Evolutionary conservation across 2,888 invertebrate species (phyloP), one percentile per base, ranked within the genome.

Genomic region (Sepioteuthis lessoniana): DNA sequence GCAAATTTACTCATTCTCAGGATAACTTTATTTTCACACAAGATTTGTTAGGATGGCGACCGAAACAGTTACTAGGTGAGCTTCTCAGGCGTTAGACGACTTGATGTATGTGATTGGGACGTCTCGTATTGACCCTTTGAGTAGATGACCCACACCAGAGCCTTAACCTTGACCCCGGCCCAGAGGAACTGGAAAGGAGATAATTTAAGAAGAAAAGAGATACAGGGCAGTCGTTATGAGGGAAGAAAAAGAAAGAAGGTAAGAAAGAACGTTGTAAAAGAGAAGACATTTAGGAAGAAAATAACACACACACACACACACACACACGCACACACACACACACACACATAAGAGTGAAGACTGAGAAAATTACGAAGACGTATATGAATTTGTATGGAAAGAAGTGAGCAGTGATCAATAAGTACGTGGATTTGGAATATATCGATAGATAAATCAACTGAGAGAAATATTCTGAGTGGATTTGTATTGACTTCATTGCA

Each of bases 101-200:
- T 16, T 76, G 76, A 76, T 76, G 35, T 76, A 76, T 76, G 76
- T n/a, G n/a, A 76, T 76, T 76, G 35, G 76, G 35, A 13, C n/a
- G 76, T 76, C 76, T 76, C 1, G 76, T n/a, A n/a, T n/a, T 76
- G 76, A 35, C 76, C 76, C 76, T n/a, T 76, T 76, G 76, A 76
- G 76, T 76, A 35, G n/a, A 76, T 76, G 76, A 76, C 76, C 76
- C 76, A n/a, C 76, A 35, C 76, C 76, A 76, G 76, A 76, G 76
- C n/a, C 13, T 76, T 76, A n/a, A 76, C 76, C 76, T 76, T 76
- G 76, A 76, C 76, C 76, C 35, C 35, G 35, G 35, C 13, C 16
- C 16, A 3, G n/a, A 13, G 60, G 13, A 76, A n/a, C 13, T 76
- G 76, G n/a, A 76, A 76, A n/a, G n/a, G n/a, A 76, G 76, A 76